phyloP scores from a whole-genome alignment of 2,113 vertebrate species.

The Phalacrocorax aristotelis region DNA sequence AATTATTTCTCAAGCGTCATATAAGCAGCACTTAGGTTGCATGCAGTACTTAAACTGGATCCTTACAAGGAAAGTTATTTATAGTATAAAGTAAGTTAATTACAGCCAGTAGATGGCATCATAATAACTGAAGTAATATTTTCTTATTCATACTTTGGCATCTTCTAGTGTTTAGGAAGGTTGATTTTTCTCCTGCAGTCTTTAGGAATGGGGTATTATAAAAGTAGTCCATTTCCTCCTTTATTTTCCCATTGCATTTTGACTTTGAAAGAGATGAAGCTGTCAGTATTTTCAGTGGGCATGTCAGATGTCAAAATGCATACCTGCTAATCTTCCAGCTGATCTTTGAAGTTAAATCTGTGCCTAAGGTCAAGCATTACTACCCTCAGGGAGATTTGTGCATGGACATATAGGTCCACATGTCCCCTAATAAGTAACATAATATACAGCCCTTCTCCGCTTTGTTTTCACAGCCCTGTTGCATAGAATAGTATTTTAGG shows the following conservation, averaged over 20 bases:
- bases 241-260: neutral
- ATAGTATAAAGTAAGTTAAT: slow-evolving; percentile 4
- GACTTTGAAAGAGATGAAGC: neutral
- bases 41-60: neutral
- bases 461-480: neutral
- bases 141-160: neutral
- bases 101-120: slow-evolving; percentile 79
- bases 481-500: neutral
- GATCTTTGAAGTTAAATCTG: neutral
- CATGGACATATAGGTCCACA: too few relatives aligned
- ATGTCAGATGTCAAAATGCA: neutral
- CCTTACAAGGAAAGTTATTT: neutral
- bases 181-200: neutral
- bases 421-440: neutral
- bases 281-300: neutral
- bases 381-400: neutral
- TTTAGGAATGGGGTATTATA: neutral
- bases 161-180: neutral
- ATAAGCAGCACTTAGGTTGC: neutral
- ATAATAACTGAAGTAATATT: slow-evolving; percentile 66
- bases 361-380: neutral
- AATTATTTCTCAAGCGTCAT: neutral
- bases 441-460: neutral
- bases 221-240: neutral
- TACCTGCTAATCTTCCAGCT: neutral